These are phyloP conservation scores for Dryomyza anilis DNA, from an alignment of 2,888 invertebrate species.

Conservation along the genomic window DNA sequence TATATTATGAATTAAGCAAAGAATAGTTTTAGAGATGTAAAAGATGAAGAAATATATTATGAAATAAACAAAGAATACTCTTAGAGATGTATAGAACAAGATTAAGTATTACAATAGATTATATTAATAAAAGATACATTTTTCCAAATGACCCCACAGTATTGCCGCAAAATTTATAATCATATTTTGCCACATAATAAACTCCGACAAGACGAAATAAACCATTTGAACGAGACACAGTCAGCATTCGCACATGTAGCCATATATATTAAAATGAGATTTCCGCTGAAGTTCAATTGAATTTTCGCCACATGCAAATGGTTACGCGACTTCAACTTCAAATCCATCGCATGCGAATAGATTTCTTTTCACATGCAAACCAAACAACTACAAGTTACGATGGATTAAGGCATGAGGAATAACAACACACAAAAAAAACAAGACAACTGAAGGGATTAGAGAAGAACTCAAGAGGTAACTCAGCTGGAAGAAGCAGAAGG, in stretches of 20 bases:
- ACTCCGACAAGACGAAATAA: no score
- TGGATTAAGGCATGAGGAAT: neutral
- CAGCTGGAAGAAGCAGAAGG: neutral
- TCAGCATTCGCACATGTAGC: constrained; percentile 14
- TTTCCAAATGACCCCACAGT: no score
- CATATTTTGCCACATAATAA: no score
- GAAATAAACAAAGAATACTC: no score
- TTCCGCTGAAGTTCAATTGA: constrained; percentile 23
- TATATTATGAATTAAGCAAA: no score
- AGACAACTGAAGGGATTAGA: neutral
- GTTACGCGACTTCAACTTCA: neutral
- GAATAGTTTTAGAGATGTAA: no score
- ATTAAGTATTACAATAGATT: no score
- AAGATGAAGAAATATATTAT: no score
- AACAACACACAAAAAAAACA: neutral
- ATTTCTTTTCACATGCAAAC: constrained; percentile 24
- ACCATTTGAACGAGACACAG: no score
- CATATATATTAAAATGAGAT: constrained; percentile 15
- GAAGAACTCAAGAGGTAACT: neutral
- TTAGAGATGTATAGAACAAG: no score
- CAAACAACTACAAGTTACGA: neutral
- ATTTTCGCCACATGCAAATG: constrained; percentile 2
- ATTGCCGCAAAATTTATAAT: no score
- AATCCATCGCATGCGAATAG: neutral
- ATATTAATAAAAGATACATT: no score